Base-by-base conservation (phyloP, 2,113 vertebrate genomes). In the Scomber japonicus region DNA sequence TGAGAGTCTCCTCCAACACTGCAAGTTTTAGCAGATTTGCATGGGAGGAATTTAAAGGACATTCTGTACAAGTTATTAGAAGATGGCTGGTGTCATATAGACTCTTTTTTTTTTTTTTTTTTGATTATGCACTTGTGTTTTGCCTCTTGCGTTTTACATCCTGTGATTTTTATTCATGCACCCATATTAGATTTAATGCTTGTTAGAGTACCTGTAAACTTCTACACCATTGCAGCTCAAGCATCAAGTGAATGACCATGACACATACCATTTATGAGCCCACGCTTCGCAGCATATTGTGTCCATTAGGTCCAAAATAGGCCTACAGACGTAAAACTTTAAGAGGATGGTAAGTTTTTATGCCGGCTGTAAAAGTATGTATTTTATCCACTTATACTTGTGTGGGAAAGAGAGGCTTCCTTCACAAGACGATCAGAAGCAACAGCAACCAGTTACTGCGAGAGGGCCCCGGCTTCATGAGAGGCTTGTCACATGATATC, bases 281-380 rank as follows among this genome's bases (percentile, higher is more conserved):
- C 56, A 63, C 7, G 46, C 72, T 69, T 59, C 51, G 17, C 21
- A 11, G 74, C 74, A 49, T 40, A 53, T 82, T 80, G 54, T 70
- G 59, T 82, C 71, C 67, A 79, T 87, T 87, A 67, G 76, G 66
- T 80, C 79, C 75, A 66, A 75, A 83, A 80, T 27, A 63, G 45
- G 35, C 49, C 55, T 1, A 67, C 54, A 64, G 66, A 27, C 27
- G 69, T 91, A 84, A 86, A 89, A 83, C 54, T 91, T 84, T 84
- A 87, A 78, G 84, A 59, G 48, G 78, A 80, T 56, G 75, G 31
- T 89, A 80, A 62, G 69, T 67, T 92, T 91, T 91, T 89, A 91
- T 84, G 78, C 49, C 3, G 40, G 30, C 50, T 60, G 11, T 89
- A 72, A 88, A 88, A 74, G 54, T 64, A 62, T 74, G 71, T 63